Base-by-base conservation (phyloP, 2,888 invertebrate genomes). In the Melieria omissa region DNA sequence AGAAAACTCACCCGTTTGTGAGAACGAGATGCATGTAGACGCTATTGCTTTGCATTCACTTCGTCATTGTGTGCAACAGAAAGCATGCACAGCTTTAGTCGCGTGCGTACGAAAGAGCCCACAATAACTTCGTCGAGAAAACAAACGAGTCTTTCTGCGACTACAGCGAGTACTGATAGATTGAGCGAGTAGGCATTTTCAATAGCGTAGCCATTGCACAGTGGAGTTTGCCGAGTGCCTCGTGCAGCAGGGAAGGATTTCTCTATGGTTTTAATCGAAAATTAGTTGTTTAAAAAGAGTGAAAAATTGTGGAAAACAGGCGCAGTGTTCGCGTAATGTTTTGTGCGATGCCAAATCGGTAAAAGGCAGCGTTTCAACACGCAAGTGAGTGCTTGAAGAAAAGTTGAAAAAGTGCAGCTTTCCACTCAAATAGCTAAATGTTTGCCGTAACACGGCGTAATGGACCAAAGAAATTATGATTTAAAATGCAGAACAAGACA, bases 221-320 rank as follows among this genome's bases (percentile, higher is more conserved):
- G 64, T 69, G 67, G 64, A 65, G 62, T 71, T 72, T n/a, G 65
- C 46, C 10, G 57, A 65, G 61, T 65, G 69, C 68, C 71, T 74
- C 70, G 71, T 71, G 72, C 70, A 64, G 58, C 49, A 68, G 65
- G 61, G 29, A 71, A 60, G 54, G 49, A 55, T 52, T 63, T 74
- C 65, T 62, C 46, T 64, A 29, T 63, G 49, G 61, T 67, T 67
- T 10, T 71, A 71, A 70, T 69, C 55, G 45, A 16, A 67, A 64
- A 67, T 63, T 60, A 29, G 29, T 29, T 29, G 29, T 29, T 29
- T 29, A 29, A 29, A 29, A 29, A 29, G 41, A 58, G 9, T 1
- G 4, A 41, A 42, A 54, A n/a, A 52, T 54, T 41, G 14, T 10
- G 14, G 5, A 9, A n/a, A 46, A 60, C 44, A 60, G 29, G 42